Evolutionary conservation across 2,113 vertebrate species (phyloP).

Genomic region (Alligator sinensis): DNA sequence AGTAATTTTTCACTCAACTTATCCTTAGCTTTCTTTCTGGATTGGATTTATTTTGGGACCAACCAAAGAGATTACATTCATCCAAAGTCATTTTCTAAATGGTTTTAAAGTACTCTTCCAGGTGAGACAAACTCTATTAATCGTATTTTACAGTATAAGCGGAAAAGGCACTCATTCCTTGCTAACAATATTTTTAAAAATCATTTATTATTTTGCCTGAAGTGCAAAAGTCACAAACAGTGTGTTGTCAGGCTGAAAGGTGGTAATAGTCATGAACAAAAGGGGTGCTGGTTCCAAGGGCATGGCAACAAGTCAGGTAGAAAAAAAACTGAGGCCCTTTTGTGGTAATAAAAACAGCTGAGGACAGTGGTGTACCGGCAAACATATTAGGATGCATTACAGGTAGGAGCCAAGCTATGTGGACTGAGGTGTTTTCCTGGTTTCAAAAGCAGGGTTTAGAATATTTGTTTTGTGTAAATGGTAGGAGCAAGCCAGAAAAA

Average conservation of each 20-base stretch:
- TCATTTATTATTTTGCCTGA: neutral
- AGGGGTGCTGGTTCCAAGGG: neutral
- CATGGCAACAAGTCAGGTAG: neutral
- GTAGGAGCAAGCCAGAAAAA: neutral
- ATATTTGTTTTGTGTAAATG: neutral
- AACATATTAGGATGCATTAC: neutral
- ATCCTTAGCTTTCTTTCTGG: neutral
- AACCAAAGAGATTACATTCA: neutral
- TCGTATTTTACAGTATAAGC: neutral
- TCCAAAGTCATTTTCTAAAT: neutral
- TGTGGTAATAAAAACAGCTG: neutral
- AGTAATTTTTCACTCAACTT: neutral
- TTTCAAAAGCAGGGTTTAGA: neutral
- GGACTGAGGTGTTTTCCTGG: neutral
- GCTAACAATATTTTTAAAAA: neutral
- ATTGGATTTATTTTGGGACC: constrained; percentile 12
- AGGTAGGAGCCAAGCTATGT: neutral
- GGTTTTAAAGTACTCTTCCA: neutral
- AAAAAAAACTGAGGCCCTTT: neutral
- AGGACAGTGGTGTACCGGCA: neutral
- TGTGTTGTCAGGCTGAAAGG: neutral
- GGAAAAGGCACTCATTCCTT: neutral
- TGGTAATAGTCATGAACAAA: neutral
- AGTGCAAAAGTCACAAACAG: neutral
- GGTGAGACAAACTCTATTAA: neutral